These are phyloP conservation scores for Amblyjoppa proteus DNA, from an alignment of 2,888 invertebrate genomes.

Conservation along the genomic window DNA sequence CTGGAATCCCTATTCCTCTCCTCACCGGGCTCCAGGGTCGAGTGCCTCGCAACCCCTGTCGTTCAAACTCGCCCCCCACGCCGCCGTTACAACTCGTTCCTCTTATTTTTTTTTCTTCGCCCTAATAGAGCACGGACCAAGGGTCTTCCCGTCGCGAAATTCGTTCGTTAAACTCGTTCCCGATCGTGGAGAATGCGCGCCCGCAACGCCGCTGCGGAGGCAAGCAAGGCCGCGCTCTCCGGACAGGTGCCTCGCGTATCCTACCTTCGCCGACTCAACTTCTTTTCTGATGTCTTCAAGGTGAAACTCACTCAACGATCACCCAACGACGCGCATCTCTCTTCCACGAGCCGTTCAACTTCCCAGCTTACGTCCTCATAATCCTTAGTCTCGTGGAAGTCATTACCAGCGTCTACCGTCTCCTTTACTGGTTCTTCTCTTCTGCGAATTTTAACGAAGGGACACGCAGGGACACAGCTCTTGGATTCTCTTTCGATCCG, in stretches of 20 bases:
- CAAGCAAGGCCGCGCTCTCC: slow-evolving; percentile 39
- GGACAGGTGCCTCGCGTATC: slow-evolving; percentile 38
- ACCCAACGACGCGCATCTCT: slow-evolving; percentile 15
- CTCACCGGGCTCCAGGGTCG: slow-evolving; percentile 40
- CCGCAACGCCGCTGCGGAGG: neutral
- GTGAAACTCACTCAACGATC: slow-evolving; percentile 56
- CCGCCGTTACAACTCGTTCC: slow-evolving; percentile 28
- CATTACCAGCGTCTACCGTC: slow-evolving; percentile 1
- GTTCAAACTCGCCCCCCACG: slow-evolving; percentile 35
- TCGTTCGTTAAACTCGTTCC: slow-evolving; percentile 71
- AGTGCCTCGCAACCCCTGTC: slow-evolving; percentile 44
- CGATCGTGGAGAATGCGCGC: slow-evolving; percentile 44
- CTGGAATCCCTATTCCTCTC: slow-evolving; percentile 34
- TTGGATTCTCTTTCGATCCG: neutral
- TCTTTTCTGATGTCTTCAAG: slow-evolving; percentile 55
- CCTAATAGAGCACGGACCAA: slow-evolving; percentile 41
- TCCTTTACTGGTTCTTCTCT: slow-evolving; percentile 27
- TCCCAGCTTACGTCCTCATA: slow-evolving; percentile 29
- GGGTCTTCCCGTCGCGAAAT: slow-evolving; percentile 70
- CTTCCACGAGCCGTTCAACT: slow-evolving; percentile 38
- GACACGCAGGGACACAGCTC: neutral
- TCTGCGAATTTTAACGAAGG: slow-evolving; percentile 25
- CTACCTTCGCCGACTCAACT: slow-evolving; percentile 29
- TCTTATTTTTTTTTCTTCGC: neutral
- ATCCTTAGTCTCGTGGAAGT: slow-evolving; percentile 29